Percentiles rank a stretch among this genome's conserved stretches.
These are phyloP conservation scores for Diuraphis noxia DNA, from an alignment of 1,140 invertebrate genomes.

Conservation along the genomic window DNA sequence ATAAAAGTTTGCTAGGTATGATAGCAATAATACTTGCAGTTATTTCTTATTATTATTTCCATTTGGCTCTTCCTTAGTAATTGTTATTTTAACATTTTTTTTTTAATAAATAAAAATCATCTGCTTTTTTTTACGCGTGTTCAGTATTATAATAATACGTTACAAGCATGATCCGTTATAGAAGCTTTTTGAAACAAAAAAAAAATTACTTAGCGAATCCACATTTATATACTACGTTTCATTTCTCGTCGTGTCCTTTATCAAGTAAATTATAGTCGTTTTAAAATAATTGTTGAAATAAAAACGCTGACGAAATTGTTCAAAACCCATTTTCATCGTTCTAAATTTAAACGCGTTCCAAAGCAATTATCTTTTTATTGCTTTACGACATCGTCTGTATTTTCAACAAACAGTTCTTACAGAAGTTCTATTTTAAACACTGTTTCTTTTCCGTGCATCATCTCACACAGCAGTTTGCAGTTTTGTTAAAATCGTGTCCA, in stretches of 20 bases:
- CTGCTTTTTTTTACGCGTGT: background rate
- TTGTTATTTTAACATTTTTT: background rate
- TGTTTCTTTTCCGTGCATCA: background rate
- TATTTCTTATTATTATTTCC: background rate
- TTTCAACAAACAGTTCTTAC: background rate
- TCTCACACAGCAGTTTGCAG: background rate
- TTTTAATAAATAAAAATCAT: background rate
- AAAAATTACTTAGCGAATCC: background rate
- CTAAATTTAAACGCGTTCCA: constrained; percentile 25
- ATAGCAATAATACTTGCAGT: background rate
- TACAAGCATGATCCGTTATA: background rate
- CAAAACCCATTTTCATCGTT: constrained; percentile 14
- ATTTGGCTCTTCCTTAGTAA: background rate
- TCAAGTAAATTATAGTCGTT: constrained; percentile 4
- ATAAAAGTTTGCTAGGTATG: background rate
- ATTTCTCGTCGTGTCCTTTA: background rate
- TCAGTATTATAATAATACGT: background rate
- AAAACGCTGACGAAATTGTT: background rate
- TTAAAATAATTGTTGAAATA: background rate
- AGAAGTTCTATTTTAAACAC: background rate
- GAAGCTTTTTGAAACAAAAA: background rate
- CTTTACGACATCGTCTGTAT: constrained; percentile 9
- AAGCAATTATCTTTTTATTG: constrained; percentile 32
- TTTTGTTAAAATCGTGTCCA: background rate
- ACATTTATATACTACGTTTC: background rate